Conservation (phyloP, 2,888 invertebrate species). For the Anagyrus pseudococci region DNA sequence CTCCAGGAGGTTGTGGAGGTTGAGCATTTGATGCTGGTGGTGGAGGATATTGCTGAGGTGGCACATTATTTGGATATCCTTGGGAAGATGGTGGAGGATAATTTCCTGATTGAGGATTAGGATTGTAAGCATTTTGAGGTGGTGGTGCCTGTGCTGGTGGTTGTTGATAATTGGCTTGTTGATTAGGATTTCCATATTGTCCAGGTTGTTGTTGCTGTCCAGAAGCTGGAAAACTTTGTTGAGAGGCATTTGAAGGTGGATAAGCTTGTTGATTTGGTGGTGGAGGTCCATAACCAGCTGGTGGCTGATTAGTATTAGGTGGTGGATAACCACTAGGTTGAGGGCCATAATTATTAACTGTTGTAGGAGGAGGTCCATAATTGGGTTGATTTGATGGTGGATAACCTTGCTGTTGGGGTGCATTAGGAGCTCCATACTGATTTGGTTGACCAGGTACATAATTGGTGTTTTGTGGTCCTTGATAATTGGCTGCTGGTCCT, state of each 20-base stretch:
- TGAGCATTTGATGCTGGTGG: slow-evolving; percentile 61
- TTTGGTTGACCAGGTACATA: slow-evolving; percentile 66
- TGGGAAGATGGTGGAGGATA: slow-evolving; percentile 65
- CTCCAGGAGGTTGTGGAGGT: slow-evolving; percentile 52
- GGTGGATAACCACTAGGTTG: slow-evolving; percentile 69
- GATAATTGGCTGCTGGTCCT: slow-evolving; percentile 69
- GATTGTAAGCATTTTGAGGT: slow-evolving; percentile 56
- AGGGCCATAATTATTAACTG: slow-evolving; percentile 58
- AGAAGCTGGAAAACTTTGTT: slow-evolving; percentile 60
- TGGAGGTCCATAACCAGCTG: slow-evolving; percentile 70
- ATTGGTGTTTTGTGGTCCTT: slow-evolving; percentile 66
- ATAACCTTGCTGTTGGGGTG: slow-evolving; percentile 71
- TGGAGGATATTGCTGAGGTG: slow-evolving; percentile 61
- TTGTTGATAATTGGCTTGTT: slow-evolving; percentile 58
- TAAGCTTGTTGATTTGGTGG: slow-evolving; percentile 74
- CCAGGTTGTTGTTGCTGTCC: slow-evolving; percentile 58
- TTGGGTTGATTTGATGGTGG: slow-evolving; percentile 68
- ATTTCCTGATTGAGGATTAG: slow-evolving; percentile 56
- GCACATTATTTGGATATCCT: slow-evolving; percentile 62
- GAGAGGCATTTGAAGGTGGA: slow-evolving; percentile 65
- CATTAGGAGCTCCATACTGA: slow-evolving; percentile 69
- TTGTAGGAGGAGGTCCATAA: slow-evolving; percentile 55
- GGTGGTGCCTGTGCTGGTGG: slow-evolving; percentile 49
- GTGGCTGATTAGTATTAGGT: slow-evolving; percentile 65
- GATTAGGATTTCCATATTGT: slow-evolving; percentile 61